These are phyloP conservation scores for Danio jaintianensis DNA, from an alignment of 2,797 vertebrate genomes.

Conservation along the genomic window DNA sequence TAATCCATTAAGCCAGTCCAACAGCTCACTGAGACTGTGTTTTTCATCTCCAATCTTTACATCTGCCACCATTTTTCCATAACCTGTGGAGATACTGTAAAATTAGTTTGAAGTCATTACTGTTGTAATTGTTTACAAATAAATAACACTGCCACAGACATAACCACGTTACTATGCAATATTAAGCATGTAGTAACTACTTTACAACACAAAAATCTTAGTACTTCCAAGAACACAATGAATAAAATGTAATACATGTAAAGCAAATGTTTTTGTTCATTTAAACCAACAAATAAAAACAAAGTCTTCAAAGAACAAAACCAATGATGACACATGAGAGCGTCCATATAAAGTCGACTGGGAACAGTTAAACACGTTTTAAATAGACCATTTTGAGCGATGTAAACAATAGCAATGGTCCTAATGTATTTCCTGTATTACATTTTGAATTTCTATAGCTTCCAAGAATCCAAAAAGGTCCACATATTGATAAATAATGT, in stretches of 20 bases:
- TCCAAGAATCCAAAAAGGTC: too few relatives aligned
- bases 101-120: neutral
- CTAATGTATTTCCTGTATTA: too few relatives aligned
- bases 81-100: slow-evolving; percentile 4
- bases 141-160: neutral
- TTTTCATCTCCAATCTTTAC: slow-evolving; percentile 13
- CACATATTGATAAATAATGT: too few relatives aligned
- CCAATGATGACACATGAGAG: neutral
- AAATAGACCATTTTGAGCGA: too few relatives aligned
- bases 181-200: neutral
- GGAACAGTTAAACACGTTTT: neutral
- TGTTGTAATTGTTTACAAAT: neutral
- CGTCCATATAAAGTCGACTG: neutral
- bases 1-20: slow-evolving; percentile 70
- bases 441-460: too few relatives aligned
- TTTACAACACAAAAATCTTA: neutral
- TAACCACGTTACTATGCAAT: too few relatives aligned
- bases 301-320: neutral
- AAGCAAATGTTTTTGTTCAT: neutral
- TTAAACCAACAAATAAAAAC: neutral
- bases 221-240: too few relatives aligned
- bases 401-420: too few relatives aligned
- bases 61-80: slow-evolving; percentile 64
- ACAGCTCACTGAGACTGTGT: slow-evolving; percentile 56
- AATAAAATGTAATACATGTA: neutral